phyloP scores from a whole-genome alignment of 92 coral and sea anemone genomes.

The Virgularia gustaviana region DNA sequence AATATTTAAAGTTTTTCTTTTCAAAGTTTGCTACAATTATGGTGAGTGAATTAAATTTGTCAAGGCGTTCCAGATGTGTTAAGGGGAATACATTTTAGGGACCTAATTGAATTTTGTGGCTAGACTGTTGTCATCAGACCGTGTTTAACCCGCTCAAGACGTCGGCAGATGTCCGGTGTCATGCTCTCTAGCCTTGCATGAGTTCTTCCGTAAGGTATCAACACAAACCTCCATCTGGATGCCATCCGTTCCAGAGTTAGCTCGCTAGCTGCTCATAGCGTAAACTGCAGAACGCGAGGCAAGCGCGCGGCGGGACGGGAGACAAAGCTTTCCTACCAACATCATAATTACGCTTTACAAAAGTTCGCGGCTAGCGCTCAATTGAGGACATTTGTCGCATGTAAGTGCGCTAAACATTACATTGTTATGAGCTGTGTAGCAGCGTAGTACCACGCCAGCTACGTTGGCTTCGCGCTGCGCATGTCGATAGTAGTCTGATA shows the following conservation, averaged over 20 bases:
- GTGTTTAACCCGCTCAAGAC: conserved; percentile 8
- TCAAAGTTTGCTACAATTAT: too few species aligned
- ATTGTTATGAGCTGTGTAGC: too few species aligned
- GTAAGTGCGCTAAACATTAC: too few species aligned
- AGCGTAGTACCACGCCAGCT: too few species aligned
- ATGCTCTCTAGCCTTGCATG: conserved; percentile 21
- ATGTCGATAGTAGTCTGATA: too few species aligned
- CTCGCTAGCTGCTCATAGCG: not conserved
- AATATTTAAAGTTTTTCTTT: too few species aligned
- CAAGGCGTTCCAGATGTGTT: not conserved
- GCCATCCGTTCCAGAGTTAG: too few species aligned
- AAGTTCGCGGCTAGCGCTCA: conserved; percentile 38
- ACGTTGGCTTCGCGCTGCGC: too few species aligned
- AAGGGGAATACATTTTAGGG: conserved; percentile 16
- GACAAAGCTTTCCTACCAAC: conserved; percentile 24
- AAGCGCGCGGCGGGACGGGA: conserved; percentile 34
- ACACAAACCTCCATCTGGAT: conserved; percentile 18
- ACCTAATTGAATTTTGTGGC: conserved; percentile 26
- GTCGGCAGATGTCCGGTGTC: conserved; percentile 21
- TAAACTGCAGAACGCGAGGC: not conserved
- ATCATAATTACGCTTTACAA: conserved; percentile 35
- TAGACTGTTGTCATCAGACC: conserved; percentile 35
- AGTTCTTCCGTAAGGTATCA: conserved; percentile 25
- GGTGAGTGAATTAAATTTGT: too few species aligned
- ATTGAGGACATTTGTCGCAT: conserved; percentile 31